Percentiles rank a stretch among this genome's conserved stretches.
phyloP scores from a whole-genome alignment of 2,888 invertebrate genomes.

The Aporophyla nigra region DNA sequence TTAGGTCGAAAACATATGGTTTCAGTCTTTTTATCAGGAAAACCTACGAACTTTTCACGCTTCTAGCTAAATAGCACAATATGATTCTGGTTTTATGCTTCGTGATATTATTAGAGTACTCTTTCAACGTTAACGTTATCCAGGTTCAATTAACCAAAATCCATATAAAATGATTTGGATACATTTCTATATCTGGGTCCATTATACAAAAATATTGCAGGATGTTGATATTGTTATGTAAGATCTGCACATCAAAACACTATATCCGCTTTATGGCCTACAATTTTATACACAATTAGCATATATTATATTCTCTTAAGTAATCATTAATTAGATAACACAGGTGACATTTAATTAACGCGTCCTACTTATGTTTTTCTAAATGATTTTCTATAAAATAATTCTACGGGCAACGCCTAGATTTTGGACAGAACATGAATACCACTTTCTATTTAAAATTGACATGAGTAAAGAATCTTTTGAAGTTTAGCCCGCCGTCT shows the following conservation, averaged over 20 bases:
- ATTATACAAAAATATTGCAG: neutral
- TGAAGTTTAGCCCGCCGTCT: conserved; percentile 59
- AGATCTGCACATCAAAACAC: conserved; percentile 5
- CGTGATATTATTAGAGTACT: too few relatives aligned
- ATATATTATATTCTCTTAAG: conserved; percentile 12
- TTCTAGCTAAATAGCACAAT: too few relatives aligned
- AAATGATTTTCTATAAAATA: neutral
- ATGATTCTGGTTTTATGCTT: too few relatives aligned
- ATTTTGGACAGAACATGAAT: conserved; percentile 7
- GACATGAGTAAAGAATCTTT: conserved; percentile 58
- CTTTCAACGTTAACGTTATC: too few relatives aligned
- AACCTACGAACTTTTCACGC: too few relatives aligned
- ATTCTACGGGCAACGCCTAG: neutral
- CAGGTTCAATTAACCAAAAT: too few relatives aligned
- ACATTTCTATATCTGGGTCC: conserved; percentile 3
- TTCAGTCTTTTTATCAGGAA: too few relatives aligned
- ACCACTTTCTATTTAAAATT: conserved; percentile 60
- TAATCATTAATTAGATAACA: conserved; percentile 30
- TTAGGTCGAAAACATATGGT: too few relatives aligned
- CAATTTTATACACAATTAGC: conserved; percentile 24
- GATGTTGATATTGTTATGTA: conserved; percentile 13
- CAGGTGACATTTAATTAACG: conserved; percentile 10
- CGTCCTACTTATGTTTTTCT: neutral
- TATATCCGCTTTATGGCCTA: conserved; percentile 1
- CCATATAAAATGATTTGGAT: too few relatives aligned